Percentiles rank a stretch among this genome's conserved stretches.
phyloP scores from a whole-genome alignment of 2,888 invertebrate genomes.

The Lutraria lutraria region DNA sequence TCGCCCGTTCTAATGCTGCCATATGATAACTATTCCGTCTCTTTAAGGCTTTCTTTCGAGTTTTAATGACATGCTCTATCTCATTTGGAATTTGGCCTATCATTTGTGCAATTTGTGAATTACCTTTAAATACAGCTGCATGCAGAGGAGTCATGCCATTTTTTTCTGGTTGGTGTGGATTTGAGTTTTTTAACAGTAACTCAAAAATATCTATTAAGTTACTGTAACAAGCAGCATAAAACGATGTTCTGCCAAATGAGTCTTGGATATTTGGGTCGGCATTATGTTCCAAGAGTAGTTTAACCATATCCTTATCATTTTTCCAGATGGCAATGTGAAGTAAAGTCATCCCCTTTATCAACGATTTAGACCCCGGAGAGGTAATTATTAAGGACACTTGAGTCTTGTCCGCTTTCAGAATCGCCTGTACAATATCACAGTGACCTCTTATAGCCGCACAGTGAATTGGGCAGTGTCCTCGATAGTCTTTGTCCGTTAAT shows the following conservation, averaged over 20 bases:
- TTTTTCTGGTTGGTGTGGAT: constrained; percentile 27
- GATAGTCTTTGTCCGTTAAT: constrained; percentile 37
- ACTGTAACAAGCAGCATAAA: constrained; percentile 44
- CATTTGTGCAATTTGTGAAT: not conserved
- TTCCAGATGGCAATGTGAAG: constrained; percentile 61
- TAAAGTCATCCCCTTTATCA: constrained; percentile 50
- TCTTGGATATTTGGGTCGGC: constrained; percentile 45
- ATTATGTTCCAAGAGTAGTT: constrained; percentile 26
- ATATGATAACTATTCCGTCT: not conserved
- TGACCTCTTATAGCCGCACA: constrained; percentile 43
- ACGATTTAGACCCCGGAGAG: constrained; percentile 36
- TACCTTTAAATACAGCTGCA: constrained; percentile 42
- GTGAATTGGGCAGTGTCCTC: constrained; percentile 46
- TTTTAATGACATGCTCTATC: not conserved
- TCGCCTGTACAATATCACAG: constrained; percentile 21
- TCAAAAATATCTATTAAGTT: not conserved
- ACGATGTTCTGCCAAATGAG: constrained; percentile 54
- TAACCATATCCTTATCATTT: constrained; percentile 37
- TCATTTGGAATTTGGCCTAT: not conserved
- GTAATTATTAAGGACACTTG: constrained; percentile 15
- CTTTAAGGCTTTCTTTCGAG: not conserved
- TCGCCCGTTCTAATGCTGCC: constrained; percentile 22
- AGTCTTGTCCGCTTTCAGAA: constrained; percentile 40
- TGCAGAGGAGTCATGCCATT: constrained; percentile 56
- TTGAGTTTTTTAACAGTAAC: not conserved